phyloP scores from a whole-genome alignment of 2,888 invertebrate species.

The Quadriops clusia region DNA sequence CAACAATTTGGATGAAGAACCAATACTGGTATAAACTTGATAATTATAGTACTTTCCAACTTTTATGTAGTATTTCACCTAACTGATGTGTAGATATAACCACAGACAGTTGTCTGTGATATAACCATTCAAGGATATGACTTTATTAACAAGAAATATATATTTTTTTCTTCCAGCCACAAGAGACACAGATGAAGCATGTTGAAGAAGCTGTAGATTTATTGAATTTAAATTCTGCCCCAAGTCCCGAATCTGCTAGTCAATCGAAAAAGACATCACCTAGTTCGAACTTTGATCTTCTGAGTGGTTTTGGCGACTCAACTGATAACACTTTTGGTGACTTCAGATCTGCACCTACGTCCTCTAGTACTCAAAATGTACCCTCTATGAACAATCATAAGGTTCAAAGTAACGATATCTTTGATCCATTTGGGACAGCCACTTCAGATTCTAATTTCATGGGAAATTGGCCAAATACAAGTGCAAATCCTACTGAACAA shows the following conservation, averaged over 20 bases:
- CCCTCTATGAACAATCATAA: slow-evolving; percentile 1
- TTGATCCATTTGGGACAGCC: slow-evolving; percentile 56
- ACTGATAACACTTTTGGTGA: slow-evolving; percentile 38
- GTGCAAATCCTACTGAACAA: slow-evolving; percentile 7
- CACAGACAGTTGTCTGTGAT: too few species aligned
- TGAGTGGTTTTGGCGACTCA: slow-evolving; percentile 38
- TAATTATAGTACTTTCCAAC: slow-evolving; percentile 5
- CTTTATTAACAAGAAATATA: too few species aligned
- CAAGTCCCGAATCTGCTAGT: slow-evolving; percentile 11
- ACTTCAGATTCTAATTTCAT: slow-evolving; percentile 27
- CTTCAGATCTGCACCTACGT: slow-evolving; percentile 16
- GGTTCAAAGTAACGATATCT: slow-evolving; percentile 32
- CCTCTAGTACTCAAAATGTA: not conserved
- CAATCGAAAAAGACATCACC: slow-evolving; percentile 27
- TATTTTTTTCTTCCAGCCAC: not conserved
- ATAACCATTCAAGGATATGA: too few species aligned
- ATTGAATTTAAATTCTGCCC: slow-evolving; percentile 38
- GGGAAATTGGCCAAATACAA: slow-evolving; percentile 24
- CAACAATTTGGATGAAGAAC: slow-evolving; percentile 25
- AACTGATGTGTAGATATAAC: slow-evolving; percentile 2
- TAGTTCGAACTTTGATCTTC: slow-evolving; percentile 47
- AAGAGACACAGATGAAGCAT: not conserved
- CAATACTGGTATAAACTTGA: slow-evolving; percentile 15
- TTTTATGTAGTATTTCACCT: slow-evolving; percentile 2
- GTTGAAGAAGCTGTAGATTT: slow-evolving; percentile 46